Conservation (phyloP, 2,797 vertebrate species). For the Onychomys torridus region DNA sequence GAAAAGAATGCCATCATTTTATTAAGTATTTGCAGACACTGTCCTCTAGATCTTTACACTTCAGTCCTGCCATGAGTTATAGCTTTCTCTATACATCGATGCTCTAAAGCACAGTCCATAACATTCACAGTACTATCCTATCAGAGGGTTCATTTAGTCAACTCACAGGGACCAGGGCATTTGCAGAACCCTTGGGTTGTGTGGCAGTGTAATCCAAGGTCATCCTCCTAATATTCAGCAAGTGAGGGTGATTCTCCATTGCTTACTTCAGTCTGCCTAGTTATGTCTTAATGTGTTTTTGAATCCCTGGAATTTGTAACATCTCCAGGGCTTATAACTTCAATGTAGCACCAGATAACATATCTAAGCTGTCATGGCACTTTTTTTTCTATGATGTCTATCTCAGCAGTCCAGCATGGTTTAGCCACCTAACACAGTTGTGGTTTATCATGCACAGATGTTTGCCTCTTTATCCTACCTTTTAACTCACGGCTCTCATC, state of each 20-base stretch:
- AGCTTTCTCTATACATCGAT: not conserved
- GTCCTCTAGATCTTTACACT: not conserved
- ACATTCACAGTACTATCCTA: not conserved
- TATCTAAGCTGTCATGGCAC: not conserved
- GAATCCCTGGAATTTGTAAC: not conserved
- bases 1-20: not conserved
- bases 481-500: not conserved
- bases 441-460: not conserved
- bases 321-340: not conserved
- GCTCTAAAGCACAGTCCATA: not conserved
- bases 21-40: not conserved
- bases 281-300: not conserved
- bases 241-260: not conserved
- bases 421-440: not conserved
- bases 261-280: not conserved
- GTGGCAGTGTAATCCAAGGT: not conserved
- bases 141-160: not conserved
- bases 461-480: not conserved
- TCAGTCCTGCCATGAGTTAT: not conserved
- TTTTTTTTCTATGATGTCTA: not conserved
- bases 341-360: not conserved
- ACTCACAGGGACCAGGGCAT: not conserved
- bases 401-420: not conserved
- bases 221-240: not conserved
- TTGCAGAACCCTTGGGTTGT: too few species aligned